Evolutionary conservation across 2,113 vertebrate genomes (phyloP), one percentile per base, ranked within the genome.

Genomic region (Spilogale gracilis): DNA sequence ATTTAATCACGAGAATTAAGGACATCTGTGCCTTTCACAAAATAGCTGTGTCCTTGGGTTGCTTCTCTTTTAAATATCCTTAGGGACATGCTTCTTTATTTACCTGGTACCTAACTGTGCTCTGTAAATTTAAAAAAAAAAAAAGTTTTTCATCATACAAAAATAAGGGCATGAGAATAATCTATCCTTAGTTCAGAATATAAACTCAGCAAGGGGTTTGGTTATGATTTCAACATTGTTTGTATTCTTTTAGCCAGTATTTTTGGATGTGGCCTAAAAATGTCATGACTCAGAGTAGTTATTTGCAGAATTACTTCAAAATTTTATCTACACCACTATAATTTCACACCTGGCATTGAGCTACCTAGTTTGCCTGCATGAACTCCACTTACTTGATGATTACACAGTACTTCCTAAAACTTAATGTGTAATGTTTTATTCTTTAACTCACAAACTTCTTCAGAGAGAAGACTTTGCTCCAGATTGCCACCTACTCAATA

Each of bases 191-290:
- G 76, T 61, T 93, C 88, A 93, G 71, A 90, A 92, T 91, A 93
- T 82, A 97, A 97, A 85, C 76, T 94, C 91, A 96, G 88, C 54
- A 94, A 96, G 54, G 60, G 76, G 17, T 63, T 93, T 85, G 78
- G 84, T 93, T 94, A 82, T 96, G 79, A 88, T 67, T 95, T 97
- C 65, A 96, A 73, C 88, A 93, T n/a, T 97, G 95, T 96, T 97
- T 98, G 71, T 61, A 91, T 96, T 92, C 73, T 84, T 96, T 87
- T 58, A 91, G 91, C 23, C 78, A 54, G 18, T 94, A 71, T 93
- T 97, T 98, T 98, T 95, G 76, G 38, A 38, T 48, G n/a, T 96
- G 91, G 93, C 93, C 97, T 97, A 80, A 97, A 98, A 98, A 97
- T 97, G 94, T 94, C 96, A 96, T 93, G 94, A 98, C 94, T 97